Conservation (phyloP, 2,888 invertebrate genomes). For the Patella ulyssiponensis region DNA sequence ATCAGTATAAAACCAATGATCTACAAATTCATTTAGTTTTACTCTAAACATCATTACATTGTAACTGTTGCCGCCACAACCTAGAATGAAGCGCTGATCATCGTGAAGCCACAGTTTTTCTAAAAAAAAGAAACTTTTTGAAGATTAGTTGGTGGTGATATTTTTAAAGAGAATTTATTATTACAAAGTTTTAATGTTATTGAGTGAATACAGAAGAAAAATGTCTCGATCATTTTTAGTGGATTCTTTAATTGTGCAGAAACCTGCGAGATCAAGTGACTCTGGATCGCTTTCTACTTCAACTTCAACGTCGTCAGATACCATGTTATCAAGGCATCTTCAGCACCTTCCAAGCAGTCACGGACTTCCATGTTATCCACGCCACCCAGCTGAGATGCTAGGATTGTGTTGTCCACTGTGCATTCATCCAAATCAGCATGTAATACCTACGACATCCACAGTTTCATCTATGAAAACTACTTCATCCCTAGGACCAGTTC, state of each 20-base stretch:
- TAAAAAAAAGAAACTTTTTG: no score
- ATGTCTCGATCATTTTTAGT: slow-evolving; percentile 72
- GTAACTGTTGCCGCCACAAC: no score
- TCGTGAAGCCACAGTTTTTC: no score
- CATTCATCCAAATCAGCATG: slow-evolving; percentile 42
- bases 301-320: neutral
- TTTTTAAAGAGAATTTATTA: no score
- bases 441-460: slow-evolving; percentile 28
- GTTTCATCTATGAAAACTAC: slow-evolving; percentile 38
- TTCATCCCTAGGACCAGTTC: slow-evolving; percentile 32
- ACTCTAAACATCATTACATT: no score
- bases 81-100: no score
- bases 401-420: slow-evolving; percentile 64
- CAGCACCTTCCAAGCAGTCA: slow-evolving; percentile 38
- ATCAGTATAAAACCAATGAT: neutral
- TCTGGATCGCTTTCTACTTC: slow-evolving; percentile 10
- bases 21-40: no score
- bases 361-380: slow-evolving; percentile 54
- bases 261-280: slow-evolving; percentile 23
- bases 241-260: slow-evolving; percentile 68
- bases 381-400: slow-evolving; percentile 58
- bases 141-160: no score
- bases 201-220: neutral
- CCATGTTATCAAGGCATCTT: slow-evolving; percentile 29
- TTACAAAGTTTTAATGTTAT: no score